These are phyloP conservation scores for Lysiphlebus fabarum DNA, from an alignment of 1,140 invertebrate species.

Conservation along the genomic window DNA sequence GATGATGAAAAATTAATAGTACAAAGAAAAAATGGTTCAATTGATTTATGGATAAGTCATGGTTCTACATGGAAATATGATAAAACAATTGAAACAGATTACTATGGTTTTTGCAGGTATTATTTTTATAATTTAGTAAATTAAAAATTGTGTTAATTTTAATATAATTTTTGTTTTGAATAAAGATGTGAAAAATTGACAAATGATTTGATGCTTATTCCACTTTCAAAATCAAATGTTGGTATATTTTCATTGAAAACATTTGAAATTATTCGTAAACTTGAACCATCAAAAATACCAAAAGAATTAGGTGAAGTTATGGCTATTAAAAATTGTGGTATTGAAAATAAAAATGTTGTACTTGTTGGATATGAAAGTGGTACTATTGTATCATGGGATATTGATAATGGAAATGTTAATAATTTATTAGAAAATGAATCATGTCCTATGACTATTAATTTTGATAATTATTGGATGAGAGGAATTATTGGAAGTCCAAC, in stretches of 20 bases:
- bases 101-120: conserved; percentile 63
- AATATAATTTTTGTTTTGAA: conserved; percentile 17
- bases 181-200: conserved; percentile 57
- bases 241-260: conserved; percentile 60
- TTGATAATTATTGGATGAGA: conserved; percentile 60
- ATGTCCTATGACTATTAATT: conserved; percentile 68
- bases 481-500: conserved; percentile 65
- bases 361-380: conserved; percentile 67
- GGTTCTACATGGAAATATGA: conserved; percentile 60
- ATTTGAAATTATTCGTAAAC: conserved; percentile 52
- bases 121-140: conserved; percentile 8
- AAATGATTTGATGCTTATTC: conserved; percentile 63
- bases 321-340: conserved; percentile 61
- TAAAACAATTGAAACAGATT: conserved; percentile 58
- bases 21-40: conserved; percentile 67
- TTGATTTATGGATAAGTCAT: conserved; percentile 64
- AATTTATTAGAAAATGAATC: conserved; percentile 61
- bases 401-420: conserved; percentile 57
- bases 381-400: conserved; percentile 66
- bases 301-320: conserved; percentile 61
- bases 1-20: conserved; percentile 60
- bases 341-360: conserved; percentile 55
- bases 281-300: conserved; percentile 46
- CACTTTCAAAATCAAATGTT: conserved; percentile 63
- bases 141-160: conserved; percentile 6